Evolutionary conservation across 1,140 invertebrate species (phyloP), one percentile per base, ranked within the genome.

Genomic region (Ruditapes philippinarum): DNA sequence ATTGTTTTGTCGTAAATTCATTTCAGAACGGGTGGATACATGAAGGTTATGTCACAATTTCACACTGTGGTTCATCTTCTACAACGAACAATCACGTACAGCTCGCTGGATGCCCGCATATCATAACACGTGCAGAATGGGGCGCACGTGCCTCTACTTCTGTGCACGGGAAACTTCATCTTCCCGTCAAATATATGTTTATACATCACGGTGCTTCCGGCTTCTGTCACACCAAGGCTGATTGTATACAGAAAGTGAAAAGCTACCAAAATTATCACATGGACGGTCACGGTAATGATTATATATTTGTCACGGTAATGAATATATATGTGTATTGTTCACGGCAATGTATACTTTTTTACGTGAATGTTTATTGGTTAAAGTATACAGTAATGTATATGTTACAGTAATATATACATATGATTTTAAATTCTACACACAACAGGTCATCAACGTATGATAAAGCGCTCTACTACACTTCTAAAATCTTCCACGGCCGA

Each of bases 191-290:
- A 28, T 91, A 92, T 62, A 91, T 92, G 19, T 92, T 93, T 81
- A 93, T 98, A 76, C 97, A 98, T 95, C 98, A 98, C 93, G 97
- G 97, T 89, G 96, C 95, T 54, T 54, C 87, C 0, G 97, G 9
- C 38, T 33, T 96, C 0, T 98, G 98, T 92, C 93, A 94, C 25
- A 97, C 96, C 0, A 95, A 96, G 62, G 83, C 92, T 12, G 90
- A 95, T 38, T 98, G 97, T 89, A 93, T 94, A 1, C 81, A 91
- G 4, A 91, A 95, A 0, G 97, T 97, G 0, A 96, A 96, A 51
- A 73, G 95, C 0, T 97, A 97, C 28, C 98, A 98, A 94, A 97
- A 95, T 19, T 98, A 97, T 92, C 98, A 98, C 94, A 97, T 98
- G 74, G 96, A 97, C 68, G 95, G 94, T 31, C 96, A 96, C 14